phyloP scores from a whole-genome alignment of 2,888 invertebrate genomes.

The Spilarctia lutea region DNA sequence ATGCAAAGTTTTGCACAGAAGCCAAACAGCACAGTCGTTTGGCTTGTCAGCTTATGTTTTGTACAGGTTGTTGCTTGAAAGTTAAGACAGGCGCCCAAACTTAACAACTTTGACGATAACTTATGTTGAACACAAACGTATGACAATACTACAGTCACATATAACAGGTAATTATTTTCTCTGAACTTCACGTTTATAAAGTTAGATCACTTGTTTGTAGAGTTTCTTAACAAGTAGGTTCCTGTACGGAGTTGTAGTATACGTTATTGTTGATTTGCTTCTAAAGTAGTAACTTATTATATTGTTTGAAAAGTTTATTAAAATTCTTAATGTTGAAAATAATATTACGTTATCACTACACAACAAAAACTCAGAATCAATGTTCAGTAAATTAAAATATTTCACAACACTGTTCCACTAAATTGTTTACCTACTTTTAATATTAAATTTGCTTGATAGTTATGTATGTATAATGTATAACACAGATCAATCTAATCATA shows the following conservation, averaged over 20 bases:
- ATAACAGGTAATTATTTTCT: neutral
- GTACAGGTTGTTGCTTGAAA: neutral
- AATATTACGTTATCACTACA: neutral
- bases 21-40: neutral
- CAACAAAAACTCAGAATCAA: neutral
- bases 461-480: too few relatives aligned
- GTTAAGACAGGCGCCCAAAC: conserved; percentile 14
- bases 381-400: too few relatives aligned
- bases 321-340: neutral
- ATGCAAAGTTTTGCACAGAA: neutral
- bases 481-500: neutral
- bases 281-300: neutral
- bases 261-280: neutral
- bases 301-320: neutral
- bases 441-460: neutral
- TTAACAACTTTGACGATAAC: conserved; percentile 26
- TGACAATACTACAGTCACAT: conserved; percentile 1
- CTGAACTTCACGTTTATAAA: neutral
- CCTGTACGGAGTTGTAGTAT: neutral
- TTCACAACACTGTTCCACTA: neutral
- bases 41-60: conserved; percentile 11
- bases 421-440: neutral
- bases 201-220: neutral
- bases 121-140: neutral
- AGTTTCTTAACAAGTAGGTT: neutral